A percentile compares a stretch with the other conserved stretches of the same genome.
phyloP scores from a whole-genome alignment of 1,140 invertebrate species.

The Gonioctena quinquepunctata region DNA sequence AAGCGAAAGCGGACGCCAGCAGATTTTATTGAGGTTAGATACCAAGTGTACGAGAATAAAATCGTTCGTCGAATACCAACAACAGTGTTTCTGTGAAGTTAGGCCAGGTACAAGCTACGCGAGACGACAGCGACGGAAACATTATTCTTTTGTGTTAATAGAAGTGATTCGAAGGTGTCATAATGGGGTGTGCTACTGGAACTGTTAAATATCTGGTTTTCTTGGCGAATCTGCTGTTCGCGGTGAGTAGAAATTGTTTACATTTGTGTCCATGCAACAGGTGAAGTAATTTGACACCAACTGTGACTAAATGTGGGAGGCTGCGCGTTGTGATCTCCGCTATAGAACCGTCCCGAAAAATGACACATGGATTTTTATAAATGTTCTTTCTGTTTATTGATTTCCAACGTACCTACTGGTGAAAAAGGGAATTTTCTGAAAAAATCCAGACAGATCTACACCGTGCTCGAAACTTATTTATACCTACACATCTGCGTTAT shows the following conservation, averaged over 20 bases:
- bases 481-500: too few relatives aligned
- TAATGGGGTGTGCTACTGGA: slow-evolving; percentile 49
- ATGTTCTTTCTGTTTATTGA: too few relatives aligned
- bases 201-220: slow-evolving; percentile 50
- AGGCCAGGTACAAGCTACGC: too few relatives aligned
- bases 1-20: background rate
- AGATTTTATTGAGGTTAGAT: background rate
- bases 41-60: background rate
- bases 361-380: too few relatives aligned
- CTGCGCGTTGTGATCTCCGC: background rate
- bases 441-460: too few relatives aligned
- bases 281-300: background rate
- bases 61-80: background rate
- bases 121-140: background rate
- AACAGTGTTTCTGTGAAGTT: background rate
- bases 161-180: slow-evolving; percentile 12
- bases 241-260: slow-evolving; percentile 34
- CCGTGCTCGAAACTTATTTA: too few relatives aligned
- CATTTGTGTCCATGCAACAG: background rate
- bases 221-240: slow-evolving; percentile 47
- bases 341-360: too few relatives aligned
- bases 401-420: too few relatives aligned
- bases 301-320: background rate
- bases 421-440: too few relatives aligned
- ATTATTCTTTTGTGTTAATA: background rate